Conservation (phyloP, 2,797 vertebrate species). For the Tenualosa thibaudeaui region DNA sequence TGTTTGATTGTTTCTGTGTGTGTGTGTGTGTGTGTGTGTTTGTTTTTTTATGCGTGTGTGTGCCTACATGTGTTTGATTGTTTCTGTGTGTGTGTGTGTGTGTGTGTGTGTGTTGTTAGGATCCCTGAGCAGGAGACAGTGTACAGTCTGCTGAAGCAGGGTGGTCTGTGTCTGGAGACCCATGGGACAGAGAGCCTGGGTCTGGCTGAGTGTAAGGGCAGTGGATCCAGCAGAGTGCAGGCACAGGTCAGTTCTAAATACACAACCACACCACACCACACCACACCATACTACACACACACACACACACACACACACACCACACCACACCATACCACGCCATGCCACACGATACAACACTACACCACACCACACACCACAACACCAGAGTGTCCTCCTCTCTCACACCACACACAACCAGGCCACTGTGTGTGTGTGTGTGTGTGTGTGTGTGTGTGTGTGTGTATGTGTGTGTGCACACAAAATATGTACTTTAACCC, state of each 20-base stretch:
- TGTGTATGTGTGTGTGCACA: too few species aligned
- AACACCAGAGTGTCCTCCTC: too few species aligned
- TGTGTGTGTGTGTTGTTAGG: constrained; percentile 62
- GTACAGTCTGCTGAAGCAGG: constrained; percentile 88
- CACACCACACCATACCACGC: too few species aligned
- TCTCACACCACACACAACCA: too few species aligned
- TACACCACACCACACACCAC: too few species aligned
- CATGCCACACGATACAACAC: neutral
- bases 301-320: too few species aligned
- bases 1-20: neutral
- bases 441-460: too few species aligned
- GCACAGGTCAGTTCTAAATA: constrained; percentile 79
- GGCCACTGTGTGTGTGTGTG: too few species aligned
- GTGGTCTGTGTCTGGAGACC: constrained; percentile 86
- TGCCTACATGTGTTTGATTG: too few species aligned
- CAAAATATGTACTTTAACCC: too few species aligned
- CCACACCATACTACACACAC: too few species aligned
- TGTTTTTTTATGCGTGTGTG: neutral
- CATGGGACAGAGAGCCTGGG: constrained; percentile 78
- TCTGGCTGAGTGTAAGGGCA: constrained; percentile 83
- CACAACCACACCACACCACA: too few species aligned
- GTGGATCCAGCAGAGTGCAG: constrained; percentile 74
- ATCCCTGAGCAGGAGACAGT: constrained; percentile 90
- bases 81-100: neutral
- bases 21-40: neutral